Conservation (phyloP, 1,140 invertebrate genomes). For the Drosophila biarmipes region DNA sequence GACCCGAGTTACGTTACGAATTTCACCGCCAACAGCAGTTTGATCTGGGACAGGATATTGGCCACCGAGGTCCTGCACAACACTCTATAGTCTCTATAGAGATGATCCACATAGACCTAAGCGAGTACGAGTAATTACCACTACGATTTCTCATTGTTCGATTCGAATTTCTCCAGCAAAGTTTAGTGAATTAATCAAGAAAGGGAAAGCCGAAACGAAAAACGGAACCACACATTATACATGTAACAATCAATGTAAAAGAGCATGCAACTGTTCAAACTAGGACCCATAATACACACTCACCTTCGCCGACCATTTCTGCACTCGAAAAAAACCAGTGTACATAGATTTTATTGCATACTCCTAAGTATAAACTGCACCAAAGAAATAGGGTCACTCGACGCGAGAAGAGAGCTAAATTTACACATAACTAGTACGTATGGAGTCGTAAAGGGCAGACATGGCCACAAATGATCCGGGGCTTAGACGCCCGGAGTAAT, state of each 20-base stretch:
- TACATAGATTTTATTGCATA: conserved; percentile 82
- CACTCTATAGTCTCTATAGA: conserved; percentile 42
- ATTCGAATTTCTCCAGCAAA: conserved; percentile 49
- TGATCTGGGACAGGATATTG: conserved; percentile 1
- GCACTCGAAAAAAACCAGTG: conserved; percentile 61
- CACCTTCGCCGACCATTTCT: conserved; percentile 47
- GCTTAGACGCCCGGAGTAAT: conserved; percentile 9
- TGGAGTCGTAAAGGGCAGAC: not conserved
- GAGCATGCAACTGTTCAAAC: conserved; percentile 67
- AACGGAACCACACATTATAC: conserved; percentile 69
- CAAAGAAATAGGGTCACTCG: conserved; percentile 55
- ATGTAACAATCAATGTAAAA: conserved; percentile 81
- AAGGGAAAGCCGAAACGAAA: conserved; percentile 16
- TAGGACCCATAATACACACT: conserved; percentile 36
- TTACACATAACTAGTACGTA: conserved; percentile 25
- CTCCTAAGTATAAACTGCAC: conserved; percentile 73
- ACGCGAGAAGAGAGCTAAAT: conserved; percentile 13
- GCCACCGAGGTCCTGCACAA: conserved; percentile 28
- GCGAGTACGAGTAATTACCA: conserved; percentile 30
- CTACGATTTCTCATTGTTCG: conserved; percentile 48
- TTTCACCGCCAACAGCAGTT: conserved; percentile 76
- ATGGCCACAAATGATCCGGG: not conserved
- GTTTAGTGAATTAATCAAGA: conserved; percentile 44
- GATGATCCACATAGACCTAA: conserved; percentile 13
- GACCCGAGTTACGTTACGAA: conserved; percentile 66